These are phyloP conservation scores for Rhynchomys soricoides DNA, from an alignment of 2,113 vertebrate species.

Conservation along the genomic window DNA sequence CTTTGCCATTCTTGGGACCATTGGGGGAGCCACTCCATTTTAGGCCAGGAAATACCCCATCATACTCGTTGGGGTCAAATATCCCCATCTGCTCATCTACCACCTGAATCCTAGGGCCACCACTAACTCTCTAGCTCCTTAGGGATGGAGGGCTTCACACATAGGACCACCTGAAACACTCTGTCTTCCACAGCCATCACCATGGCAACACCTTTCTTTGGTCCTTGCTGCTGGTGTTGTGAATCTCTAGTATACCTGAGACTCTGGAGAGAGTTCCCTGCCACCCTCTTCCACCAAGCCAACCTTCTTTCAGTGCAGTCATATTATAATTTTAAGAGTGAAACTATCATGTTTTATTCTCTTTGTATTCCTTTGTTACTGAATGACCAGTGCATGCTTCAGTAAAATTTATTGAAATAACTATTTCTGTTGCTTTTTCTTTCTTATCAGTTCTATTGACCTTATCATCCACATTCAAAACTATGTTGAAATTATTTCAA, in stretches of 20 bases:
- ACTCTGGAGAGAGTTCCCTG: neutral
- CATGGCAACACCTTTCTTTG: slow-evolving; percentile 27
- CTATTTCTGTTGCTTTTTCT: neutral
- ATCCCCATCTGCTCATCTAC: slow-evolving; percentile 74
- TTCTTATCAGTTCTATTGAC: neutral
- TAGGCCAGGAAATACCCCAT: slow-evolving; percentile 4
- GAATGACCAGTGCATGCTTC: neutral
- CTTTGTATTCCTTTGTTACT: neutral
- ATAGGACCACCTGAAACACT: slow-evolving; percentile 75
- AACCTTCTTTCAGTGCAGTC: neutral
- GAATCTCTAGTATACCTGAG: neutral
- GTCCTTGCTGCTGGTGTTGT: neutral
- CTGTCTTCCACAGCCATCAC: slow-evolving; percentile 71
- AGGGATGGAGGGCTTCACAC: slow-evolving; percentile 54
- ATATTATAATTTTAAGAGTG: neutral
- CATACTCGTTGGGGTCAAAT: slow-evolving; percentile 78
- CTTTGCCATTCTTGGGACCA: slow-evolving; percentile 73
- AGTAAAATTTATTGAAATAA: neutral
- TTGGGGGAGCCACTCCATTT: slow-evolving; percentile 18
- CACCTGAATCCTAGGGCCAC: slow-evolving; percentile 62
- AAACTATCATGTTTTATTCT: neutral
- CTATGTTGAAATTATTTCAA: neutral
- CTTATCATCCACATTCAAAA: neutral
- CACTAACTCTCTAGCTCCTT: slow-evolving; percentile 66
- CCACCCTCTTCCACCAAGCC: neutral